These are phyloP conservation scores for Idaea biselata DNA, from an alignment of 2,888 invertebrate genomes.

Conservation along the genomic window DNA sequence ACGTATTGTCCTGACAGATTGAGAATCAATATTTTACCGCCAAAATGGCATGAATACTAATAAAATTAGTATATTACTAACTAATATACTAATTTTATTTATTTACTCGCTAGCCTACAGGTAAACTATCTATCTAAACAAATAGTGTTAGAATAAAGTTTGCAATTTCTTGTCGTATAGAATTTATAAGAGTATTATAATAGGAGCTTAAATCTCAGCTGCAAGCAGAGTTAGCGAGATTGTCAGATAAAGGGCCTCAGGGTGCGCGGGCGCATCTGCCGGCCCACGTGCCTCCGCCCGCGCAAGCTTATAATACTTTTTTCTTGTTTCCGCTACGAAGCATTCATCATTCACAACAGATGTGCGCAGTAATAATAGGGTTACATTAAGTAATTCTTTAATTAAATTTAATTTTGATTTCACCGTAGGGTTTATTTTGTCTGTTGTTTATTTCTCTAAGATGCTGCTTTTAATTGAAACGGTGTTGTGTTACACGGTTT, in stretches of 20 bases:
- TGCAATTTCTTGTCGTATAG: constrained; percentile 14
- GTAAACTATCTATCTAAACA: no score
- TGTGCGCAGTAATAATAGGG: constrained; percentile 67
- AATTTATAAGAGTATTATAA: constrained; percentile 56
- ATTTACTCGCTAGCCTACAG: neutral
- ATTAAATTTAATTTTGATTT: constrained; percentile 62
- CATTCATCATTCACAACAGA: constrained; percentile 74
- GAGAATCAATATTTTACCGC: neutral
- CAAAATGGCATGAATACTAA: neutral
- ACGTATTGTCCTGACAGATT: neutral
- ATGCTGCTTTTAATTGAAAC: constrained; percentile 35
- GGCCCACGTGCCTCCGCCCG: constrained; percentile 73
- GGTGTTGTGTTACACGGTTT: constrained; percentile 31
- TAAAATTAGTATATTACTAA: no score
- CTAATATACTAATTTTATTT: neutral
- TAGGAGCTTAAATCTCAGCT: constrained; percentile 61
- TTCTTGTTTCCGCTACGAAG: constrained; percentile 54
- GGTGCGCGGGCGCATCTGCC: constrained; percentile 74
- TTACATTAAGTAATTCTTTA: constrained; percentile 62
- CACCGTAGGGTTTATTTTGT: constrained; percentile 42
- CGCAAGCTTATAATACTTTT: constrained; percentile 59
- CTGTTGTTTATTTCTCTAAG: constrained; percentile 43
- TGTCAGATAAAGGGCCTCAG: constrained; percentile 58
- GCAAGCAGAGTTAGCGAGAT: constrained; percentile 57
- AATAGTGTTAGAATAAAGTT: constrained; percentile 19